Conservation (phyloP, 2,113 vertebrate genomes). For the Pandion haliaetus region DNA sequence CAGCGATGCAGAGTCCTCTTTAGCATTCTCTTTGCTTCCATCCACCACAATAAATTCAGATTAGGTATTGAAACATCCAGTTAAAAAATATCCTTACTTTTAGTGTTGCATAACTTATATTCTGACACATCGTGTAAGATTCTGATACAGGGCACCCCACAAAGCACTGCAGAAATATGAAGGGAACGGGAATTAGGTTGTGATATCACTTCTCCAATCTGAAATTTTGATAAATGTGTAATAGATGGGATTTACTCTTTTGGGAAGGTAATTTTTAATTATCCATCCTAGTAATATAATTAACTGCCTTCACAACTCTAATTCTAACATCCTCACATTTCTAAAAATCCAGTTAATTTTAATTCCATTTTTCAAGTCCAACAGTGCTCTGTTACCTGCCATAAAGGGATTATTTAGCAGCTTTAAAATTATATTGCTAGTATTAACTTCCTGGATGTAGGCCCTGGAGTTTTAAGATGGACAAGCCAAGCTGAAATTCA, state of each 20-base stretch:
- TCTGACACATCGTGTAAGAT: not conserved
- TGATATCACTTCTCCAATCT: not conserved
- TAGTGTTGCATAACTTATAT: constrained; percentile 2
- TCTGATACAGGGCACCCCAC: not conserved
- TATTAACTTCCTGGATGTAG: constrained; percentile 29
- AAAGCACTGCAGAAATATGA: not conserved
- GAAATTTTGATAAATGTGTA: not conserved
- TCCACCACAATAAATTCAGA: constrained; percentile 49
- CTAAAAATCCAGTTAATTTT: constrained; percentile 67
- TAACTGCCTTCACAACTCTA: constrained; percentile 49
- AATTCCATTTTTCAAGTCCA: constrained; percentile 52
- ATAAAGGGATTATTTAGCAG: constrained; percentile 66
- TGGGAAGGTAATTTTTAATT: constrained; percentile 60
- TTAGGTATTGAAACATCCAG: constrained; percentile 13
- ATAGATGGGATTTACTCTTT: constrained; percentile 20
- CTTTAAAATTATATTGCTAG: constrained; percentile 62
- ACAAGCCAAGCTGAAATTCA: constrained; percentile 38
- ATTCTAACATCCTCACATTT: constrained; percentile 28
- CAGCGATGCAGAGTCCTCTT: not conserved
- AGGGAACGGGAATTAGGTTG: not conserved
- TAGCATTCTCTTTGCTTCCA: constrained; percentile 45
- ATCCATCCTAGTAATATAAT: constrained; percentile 54
- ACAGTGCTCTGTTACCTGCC: constrained; percentile 58
- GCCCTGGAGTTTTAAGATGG: constrained; percentile 31
- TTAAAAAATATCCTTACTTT: constrained; percentile 12